Percentiles rank a stretch among this genome's conserved stretches.
These are phyloP conservation scores for Protonibea diacanthus DNA, from an alignment of 2,797 vertebrate species.

Conservation along the genomic window DNA sequence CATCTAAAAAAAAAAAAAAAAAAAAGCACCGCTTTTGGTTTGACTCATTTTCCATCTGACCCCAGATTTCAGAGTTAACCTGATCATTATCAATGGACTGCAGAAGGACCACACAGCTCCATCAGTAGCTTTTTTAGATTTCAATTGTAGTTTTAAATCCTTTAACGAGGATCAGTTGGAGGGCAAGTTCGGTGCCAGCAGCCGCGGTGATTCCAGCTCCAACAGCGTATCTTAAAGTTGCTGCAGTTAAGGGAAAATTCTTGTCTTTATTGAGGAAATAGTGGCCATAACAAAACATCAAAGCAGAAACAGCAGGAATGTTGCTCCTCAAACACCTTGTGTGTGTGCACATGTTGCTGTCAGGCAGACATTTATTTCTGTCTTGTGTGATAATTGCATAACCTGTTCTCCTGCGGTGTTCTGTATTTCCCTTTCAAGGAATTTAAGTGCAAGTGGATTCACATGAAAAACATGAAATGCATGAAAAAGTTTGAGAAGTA, in stretches of 20 bases:
- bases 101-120: too few species aligned
- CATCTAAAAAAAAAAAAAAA: too few species aligned
- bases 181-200: too few species aligned
- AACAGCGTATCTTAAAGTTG: too few species aligned
- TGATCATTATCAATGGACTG: too few species aligned
- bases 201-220: too few species aligned
- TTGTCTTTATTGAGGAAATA: constrained; percentile 53
- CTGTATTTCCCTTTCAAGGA: neutral
- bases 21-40: too few species aligned
- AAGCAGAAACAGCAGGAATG: constrained; percentile 8
- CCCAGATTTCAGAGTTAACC: too few species aligned
- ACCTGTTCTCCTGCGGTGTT: neutral
- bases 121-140: too few species aligned
- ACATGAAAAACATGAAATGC: constrained; percentile 1
- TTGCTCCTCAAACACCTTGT: neutral
- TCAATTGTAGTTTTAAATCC: too few species aligned
- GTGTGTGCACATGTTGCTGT: neutral
- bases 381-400: constrained; percentile 3
- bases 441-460: constrained; percentile 14
- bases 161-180: too few species aligned
- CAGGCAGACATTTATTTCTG: neutral
- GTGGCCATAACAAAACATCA: constrained; percentile 14
- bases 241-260: constrained; percentile 13
- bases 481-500: neutral
- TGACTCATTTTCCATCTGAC: too few species aligned